Evolutionary conservation across 2,113 vertebrate genomes (phyloP).

Genomic region (Telmatochromis sp.): DNA sequence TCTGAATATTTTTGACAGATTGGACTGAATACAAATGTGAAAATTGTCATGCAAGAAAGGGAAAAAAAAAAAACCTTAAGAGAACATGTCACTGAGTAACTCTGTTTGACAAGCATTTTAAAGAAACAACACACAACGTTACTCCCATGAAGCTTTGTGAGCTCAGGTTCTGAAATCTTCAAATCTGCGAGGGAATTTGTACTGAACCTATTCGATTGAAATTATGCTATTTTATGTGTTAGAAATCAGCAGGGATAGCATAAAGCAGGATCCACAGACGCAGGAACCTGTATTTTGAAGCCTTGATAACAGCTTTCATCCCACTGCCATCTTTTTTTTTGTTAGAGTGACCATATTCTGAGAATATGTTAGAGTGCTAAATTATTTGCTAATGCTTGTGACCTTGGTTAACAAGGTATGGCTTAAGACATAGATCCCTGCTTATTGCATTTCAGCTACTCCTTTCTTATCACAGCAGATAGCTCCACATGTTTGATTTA

Average conservation of each 20-base stretch:
- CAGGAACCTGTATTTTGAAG: background rate
- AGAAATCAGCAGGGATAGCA: background rate
- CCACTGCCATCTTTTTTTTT: background rate
- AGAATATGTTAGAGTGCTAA: background rate
- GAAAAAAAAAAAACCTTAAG: background rate
- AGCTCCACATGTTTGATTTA: background rate
- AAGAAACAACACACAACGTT: background rate
- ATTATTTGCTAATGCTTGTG: background rate
- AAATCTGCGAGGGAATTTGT: background rate
- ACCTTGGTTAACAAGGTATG: background rate
- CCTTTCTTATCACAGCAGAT: background rate
- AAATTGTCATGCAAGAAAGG: background rate
- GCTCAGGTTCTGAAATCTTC: background rate
- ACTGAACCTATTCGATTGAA: background rate
- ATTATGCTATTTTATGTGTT: background rate
- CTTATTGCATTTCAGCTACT: background rate
- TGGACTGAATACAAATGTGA: slow-evolving; percentile 14
- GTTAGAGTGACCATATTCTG: background rate
- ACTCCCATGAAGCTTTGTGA: background rate
- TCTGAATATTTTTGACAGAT: slow-evolving; percentile 6
- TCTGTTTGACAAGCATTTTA: background rate
- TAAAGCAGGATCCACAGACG: background rate
- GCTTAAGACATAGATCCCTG: background rate
- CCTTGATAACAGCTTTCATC: background rate
- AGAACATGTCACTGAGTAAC: background rate